Evolutionary conservation across 2,888 invertebrate genomes (phyloP).

Genomic region (Thysanoteuthis rhombus): DNA sequence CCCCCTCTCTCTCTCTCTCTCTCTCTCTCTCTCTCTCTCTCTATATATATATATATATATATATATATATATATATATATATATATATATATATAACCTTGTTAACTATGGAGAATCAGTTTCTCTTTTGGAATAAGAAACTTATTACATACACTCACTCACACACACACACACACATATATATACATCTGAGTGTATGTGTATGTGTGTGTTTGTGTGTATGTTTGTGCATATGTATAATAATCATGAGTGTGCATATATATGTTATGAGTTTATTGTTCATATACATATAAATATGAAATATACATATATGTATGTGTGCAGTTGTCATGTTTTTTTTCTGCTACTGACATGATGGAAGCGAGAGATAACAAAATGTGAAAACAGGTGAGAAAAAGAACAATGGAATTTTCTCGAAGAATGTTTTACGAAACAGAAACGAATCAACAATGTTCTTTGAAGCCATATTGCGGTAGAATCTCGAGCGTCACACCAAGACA

Average conservation of each 20-base stretch:
- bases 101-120: too few species aligned
- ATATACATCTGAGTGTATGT: too few species aligned
- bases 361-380: not conserved
- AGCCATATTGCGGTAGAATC: not conserved
- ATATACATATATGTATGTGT: not conserved
- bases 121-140: too few species aligned
- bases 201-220: too few species aligned
- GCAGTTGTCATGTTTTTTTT: not conserved
- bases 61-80: too few species aligned
- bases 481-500: not conserved
- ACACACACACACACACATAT: too few species aligned
- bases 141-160: too few species aligned
- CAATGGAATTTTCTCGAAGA: not conserved
- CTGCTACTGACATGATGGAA: not conserved
- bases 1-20: too few species aligned
- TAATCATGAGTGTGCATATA: too few species aligned
- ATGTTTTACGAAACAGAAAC: not conserved
- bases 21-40: not conserved
- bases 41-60: not conserved
- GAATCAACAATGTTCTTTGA: not conserved
- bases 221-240: too few species aligned
- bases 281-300: not conserved
- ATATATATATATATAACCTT: too few species aligned
- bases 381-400: not conserved
- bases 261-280: too few species aligned